phyloP scores from a whole-genome alignment of 1,140 invertebrate genomes.

The Ridgeia piscesae region DNA sequence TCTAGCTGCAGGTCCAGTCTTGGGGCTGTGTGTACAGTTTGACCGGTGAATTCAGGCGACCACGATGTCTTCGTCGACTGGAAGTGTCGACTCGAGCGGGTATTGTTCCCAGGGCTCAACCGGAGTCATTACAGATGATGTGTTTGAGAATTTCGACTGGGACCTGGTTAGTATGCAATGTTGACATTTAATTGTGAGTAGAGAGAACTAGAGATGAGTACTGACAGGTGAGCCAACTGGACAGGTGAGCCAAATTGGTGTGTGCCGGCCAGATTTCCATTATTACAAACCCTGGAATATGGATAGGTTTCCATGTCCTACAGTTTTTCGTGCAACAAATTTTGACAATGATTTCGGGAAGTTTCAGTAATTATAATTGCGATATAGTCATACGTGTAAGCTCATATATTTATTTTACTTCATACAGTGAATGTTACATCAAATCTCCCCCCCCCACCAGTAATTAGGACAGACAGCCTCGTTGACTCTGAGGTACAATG shows the following conservation, averaged over 20 bases:
- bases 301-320: not conserved
- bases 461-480: not conserved
- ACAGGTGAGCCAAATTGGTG: not conserved
- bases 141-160: constrained; percentile 12
- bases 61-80: not conserved
- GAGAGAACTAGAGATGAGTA: not conserved
- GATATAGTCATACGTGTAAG: not conserved
- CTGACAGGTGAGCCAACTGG: too few relatives aligned
- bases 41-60: not conserved
- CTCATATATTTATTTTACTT: not conserved
- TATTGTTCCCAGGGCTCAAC: not conserved
- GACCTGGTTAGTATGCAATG: constrained; percentile 13
- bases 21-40: not conserved
- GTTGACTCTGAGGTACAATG: too few relatives aligned
- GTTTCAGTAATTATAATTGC: not conserved
- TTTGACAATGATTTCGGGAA: not conserved
- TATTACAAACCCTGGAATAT: not conserved
- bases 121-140: not conserved
- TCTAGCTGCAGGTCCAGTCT: not conserved
- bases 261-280: not conserved
- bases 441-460: not conserved
- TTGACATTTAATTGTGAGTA: not conserved
- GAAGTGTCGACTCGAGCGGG: not conserved
- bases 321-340: not conserved
- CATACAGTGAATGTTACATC: not conserved